Evolutionary conservation across 2,113 vertebrate species (phyloP), one percentile per base, ranked within the genome.

Genomic region (Platichthys stellatus): DNA sequence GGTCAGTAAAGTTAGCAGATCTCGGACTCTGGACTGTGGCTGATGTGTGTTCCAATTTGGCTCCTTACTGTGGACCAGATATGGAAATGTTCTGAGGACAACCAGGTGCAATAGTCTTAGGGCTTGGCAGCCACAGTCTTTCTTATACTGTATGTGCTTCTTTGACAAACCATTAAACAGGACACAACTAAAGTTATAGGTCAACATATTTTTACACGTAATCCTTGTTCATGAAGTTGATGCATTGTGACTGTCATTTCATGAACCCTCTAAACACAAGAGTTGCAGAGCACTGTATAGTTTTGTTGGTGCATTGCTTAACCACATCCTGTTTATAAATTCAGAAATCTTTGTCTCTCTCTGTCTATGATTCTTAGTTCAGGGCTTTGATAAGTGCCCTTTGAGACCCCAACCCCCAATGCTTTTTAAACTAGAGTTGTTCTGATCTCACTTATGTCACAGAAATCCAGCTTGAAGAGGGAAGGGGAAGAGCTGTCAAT

Each of bases 1-100:
- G 14, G 63, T 72, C 75, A 26, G 61, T 21, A 74, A 69, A 75
- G 70, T 49, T 43, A 79, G 73, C 26, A 58, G 53, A 47, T 47
- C 45, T 65, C 23, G 18, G 49, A 28, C 5, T 14, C 38, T 69
- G 45, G 61, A n/a, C 60, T 76, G 5, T 31, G 45, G 26, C 31
- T 38, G 26, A 24, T 38, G 7, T 58, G 14, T 69, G 12, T 24
- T 82, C 13, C 13, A 26, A 18, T 69, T 66, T 69, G 15, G 28
- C 31, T 53, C 9, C 38, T 58, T 17, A 4, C n/a, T 31, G 9
- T 47, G 28, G 40, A 58, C 51, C 51, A 53, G 51, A 53, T 53
- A 53, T n/a, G 51, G 51, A 53, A 43, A 17, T 23, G 38, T 63
- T 63, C 14, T 17, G 10, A 63, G 21, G 35, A 17, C 14, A 43